These are phyloP conservation scores for Emys orbicularis DNA, from an alignment of 2,797 vertebrate genomes.

Conservation along the genomic window DNA sequence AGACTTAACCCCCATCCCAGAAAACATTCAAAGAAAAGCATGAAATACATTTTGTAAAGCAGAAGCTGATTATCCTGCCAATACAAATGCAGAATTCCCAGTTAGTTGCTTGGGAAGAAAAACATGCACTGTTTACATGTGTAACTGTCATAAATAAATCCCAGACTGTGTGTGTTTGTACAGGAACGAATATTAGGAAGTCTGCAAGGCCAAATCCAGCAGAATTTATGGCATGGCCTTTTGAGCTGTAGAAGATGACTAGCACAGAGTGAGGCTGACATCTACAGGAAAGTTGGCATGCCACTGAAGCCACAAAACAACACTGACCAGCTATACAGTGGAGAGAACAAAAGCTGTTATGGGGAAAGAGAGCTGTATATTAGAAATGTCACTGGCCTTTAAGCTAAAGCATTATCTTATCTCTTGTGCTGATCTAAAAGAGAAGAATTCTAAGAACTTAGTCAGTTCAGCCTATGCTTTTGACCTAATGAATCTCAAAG, in stretches of 20 bases:
- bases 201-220: background rate
- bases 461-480: background rate
- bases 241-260: background rate
- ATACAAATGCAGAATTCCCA: background rate
- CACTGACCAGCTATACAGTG: background rate
- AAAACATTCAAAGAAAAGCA: background rate
- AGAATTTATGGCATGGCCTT: background rate
- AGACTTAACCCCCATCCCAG: background rate
- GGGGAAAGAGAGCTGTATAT: background rate
- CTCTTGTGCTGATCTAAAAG: background rate
- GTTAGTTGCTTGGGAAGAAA: background rate
- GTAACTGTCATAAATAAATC: background rate
- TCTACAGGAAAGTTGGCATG: background rate
- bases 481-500: background rate
- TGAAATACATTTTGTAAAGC: background rate
- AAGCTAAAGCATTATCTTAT: background rate
- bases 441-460: background rate
- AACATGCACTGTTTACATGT: background rate
- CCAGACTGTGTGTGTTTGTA: background rate
- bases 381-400: background rate
- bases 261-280: background rate
- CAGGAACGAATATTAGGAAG: background rate
- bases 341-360: background rate
- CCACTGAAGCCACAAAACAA: background rate
- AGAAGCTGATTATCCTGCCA: background rate